Evolutionary conservation across 2,888 invertebrate species (phyloP).

Genomic region (Tineola bisselliella): DNA sequence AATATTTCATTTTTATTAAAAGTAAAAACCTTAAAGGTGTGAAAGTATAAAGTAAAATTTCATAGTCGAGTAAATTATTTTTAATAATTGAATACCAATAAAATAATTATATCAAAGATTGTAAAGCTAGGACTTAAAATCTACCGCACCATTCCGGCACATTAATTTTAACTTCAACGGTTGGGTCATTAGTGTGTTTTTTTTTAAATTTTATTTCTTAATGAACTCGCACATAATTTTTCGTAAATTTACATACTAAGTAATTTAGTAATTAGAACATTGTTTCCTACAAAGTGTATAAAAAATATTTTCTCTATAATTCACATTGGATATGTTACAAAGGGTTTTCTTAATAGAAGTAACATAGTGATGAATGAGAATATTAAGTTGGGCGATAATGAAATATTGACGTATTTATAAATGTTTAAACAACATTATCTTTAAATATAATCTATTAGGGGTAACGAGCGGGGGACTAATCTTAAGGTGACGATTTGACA

Average conservation of each 20-base stretch:
- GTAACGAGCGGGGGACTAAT: slow-evolving; percentile 9
- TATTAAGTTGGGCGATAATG: neutral
- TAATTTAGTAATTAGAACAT: neutral
- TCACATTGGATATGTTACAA: too few relatives aligned
- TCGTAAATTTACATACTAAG: neutral
- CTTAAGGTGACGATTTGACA: slow-evolving; percentile 13
- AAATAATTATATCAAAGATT: neutral
- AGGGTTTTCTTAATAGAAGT: neutral
- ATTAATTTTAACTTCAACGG: slow-evolving; percentile 2
- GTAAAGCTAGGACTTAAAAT: neutral
- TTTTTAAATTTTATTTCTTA: neutral
- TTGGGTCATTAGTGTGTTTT: neutral
- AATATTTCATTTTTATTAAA: slow-evolving; percentile 11
- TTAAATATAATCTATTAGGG: neutral
- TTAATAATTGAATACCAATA: too few relatives aligned
- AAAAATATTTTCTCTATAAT: too few relatives aligned
- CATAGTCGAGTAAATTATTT: too few relatives aligned
- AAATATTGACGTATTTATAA: neutral
- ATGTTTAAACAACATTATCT: neutral
- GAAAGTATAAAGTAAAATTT: too few relatives aligned
- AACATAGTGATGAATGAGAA: neutral
- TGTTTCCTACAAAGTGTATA: neutral
- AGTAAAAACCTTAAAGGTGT: neutral
- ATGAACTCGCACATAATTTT: neutral
- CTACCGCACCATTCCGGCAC: neutral